phyloP scores from a whole-genome alignment of 2,113 vertebrate species.

The Bolborhynchus lineola region DNA sequence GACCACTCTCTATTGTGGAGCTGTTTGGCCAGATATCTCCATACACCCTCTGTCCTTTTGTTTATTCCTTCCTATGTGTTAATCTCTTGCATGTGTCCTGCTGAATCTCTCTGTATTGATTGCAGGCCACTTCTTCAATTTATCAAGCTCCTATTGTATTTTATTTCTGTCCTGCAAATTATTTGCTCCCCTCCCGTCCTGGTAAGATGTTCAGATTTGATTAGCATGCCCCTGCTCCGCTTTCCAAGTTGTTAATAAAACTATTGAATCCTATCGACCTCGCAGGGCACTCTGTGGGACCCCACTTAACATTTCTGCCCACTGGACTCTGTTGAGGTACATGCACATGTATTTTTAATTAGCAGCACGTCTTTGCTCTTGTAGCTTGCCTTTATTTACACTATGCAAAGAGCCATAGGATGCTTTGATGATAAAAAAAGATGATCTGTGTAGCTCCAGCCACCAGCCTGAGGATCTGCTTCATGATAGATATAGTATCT shows the following conservation, averaged over 20 bases:
- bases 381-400: constrained; percentile 21
- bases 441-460: background rate
- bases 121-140: constrained; percentile 62
- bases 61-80: constrained; percentile 65
- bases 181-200: constrained; percentile 45
- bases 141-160: constrained; percentile 61
- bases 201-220: constrained; percentile 56
- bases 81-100: constrained; percentile 64
- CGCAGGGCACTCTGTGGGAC: constrained; percentile 8
- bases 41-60: constrained; percentile 60
- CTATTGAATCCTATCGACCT: constrained; percentile 67
- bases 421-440: constrained; percentile 33
- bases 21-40: constrained; percentile 46
- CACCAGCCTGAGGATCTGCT: background rate
- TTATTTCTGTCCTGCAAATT: constrained; percentile 68
- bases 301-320: constrained; percentile 51
- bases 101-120: constrained; percentile 69
- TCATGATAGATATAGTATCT: background rate
- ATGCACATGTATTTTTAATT: constrained; percentile 46
- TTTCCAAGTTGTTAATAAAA: constrained; percentile 66
- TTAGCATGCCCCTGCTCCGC: constrained; percentile 31
- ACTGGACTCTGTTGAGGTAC: constrained; percentile 29
- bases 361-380: constrained; percentile 14
- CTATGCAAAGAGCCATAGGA: background rate
- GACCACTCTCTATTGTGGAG: constrained; percentile 30